Percentiles rank a stretch among this genome's conserved stretches.
These are phyloP conservation scores for Chaenodraco wilsoni DNA, from an alignment of 2,797 vertebrate genomes.

Conservation along the genomic window DNA sequence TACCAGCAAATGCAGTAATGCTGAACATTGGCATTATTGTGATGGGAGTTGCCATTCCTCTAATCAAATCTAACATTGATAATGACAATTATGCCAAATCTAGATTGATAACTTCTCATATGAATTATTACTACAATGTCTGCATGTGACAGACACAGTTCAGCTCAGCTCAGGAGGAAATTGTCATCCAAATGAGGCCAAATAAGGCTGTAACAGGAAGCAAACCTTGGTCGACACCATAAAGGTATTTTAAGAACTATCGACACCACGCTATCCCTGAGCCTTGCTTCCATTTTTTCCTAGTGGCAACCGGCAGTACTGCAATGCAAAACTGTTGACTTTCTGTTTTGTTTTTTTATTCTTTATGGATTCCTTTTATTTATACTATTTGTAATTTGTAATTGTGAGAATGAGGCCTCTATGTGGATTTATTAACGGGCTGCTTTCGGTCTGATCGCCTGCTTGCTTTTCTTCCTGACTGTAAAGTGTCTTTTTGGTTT, in stretches of 20 bases:
- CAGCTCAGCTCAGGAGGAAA: not conserved
- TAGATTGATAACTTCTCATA: not conserved
- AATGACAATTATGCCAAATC: not conserved
- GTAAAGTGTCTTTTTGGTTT: not conserved
- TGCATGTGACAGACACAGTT: not conserved
- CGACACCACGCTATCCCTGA: too few relatives aligned
- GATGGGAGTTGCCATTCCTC: slow-evolving; percentile 13
- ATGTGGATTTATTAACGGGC: not conserved
- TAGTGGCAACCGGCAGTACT: too few relatives aligned
- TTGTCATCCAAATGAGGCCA: not conserved
- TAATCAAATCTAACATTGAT: not conserved
- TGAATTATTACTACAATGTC: not conserved
- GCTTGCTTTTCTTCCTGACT: not conserved
- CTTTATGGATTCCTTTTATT: too few relatives aligned
- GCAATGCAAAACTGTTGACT: too few relatives aligned
- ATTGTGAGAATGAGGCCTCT: not conserved
- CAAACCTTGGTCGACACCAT: not conserved
- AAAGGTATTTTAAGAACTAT: too few relatives aligned
- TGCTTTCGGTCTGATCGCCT: not conserved
- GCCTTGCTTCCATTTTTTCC: too few relatives aligned
- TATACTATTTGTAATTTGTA: too few relatives aligned
- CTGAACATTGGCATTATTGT: slow-evolving; percentile 11
- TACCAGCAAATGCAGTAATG: not conserved
- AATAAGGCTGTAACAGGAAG: not conserved
- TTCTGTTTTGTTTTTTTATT: too few relatives aligned